Base-by-base conservation (phyloP, 2,113 vertebrate genomes). In the Anguilla japonica region DNA sequence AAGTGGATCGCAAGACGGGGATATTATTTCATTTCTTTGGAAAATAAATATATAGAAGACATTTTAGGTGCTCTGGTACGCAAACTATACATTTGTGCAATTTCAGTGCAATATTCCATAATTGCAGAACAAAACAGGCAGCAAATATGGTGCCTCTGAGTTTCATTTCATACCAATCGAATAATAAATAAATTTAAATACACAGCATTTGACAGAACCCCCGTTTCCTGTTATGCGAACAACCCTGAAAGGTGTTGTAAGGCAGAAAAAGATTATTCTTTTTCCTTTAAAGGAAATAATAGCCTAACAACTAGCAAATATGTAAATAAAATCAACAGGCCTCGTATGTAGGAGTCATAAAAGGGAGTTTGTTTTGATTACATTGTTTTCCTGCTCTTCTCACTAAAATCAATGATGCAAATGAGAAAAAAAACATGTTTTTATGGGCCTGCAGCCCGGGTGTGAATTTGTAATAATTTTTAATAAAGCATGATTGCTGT, bases 401-500 rank as follows among this genome's bases (percentile, higher is more conserved):
- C 91, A 95, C 94, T 94, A 97, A 97, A 98, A 98, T 99, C 97
- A 98, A 98, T 97, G 97, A 99, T 98, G 97, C 96, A 99, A 99
- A 99, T 99, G 96, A 98, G 97, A 97, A 98, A 96, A 96, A 97
- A 96, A 96, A 97, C 96, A 97, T 95, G 98, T 98, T 98, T 96
- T 97, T 98, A 97, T 96, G 96, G 97, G 97, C 98, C 96, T 97
- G 97, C 96, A 95, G 95, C 96, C 95, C 95, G 94, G 89, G 95
- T 95, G 96, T 97, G 96, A 96, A 96, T 98, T 98, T 98, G 96
- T 97, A 96, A 98, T 98, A 97, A 97, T 99, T 99, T 98, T 98
- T 98, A 98, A 99, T 99, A 98, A 98, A 98, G 97, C 97, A 96
- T 98, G 97, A 98, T 99, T 98, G 97, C 97, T 98, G 97, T 98